phyloP scores from a whole-genome alignment of 2,797 vertebrate species.

The Epinephelus awoara region DNA sequence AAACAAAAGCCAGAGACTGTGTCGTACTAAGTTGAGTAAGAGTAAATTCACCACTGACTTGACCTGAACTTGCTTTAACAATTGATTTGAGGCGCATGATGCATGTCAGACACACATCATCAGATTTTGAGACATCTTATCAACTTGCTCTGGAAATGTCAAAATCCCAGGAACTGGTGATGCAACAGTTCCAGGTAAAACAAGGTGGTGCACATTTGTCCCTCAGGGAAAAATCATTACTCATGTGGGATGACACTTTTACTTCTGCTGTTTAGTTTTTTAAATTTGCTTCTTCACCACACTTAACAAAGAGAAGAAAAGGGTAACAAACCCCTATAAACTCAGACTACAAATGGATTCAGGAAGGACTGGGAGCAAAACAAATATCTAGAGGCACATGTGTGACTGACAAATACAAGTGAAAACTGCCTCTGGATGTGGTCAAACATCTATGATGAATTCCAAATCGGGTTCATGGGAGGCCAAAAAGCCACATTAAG shows the following conservation, averaged over 20 bases:
- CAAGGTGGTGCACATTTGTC: slow-evolving; percentile 7
- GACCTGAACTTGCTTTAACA: background rate
- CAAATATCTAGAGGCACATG: background rate
- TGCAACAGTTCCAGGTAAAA: slow-evolving; percentile 22
- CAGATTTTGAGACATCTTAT: background rate
- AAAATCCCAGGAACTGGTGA: background rate
- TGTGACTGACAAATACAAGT: background rate
- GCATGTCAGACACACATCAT: background rate
- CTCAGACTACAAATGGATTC: background rate
- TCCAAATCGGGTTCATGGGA: slow-evolving; percentile 27
- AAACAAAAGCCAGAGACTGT: no score
- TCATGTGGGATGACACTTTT: background rate
- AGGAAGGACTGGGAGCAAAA: background rate
- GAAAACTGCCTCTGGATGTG: slow-evolving; percentile 2
- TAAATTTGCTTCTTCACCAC: background rate
- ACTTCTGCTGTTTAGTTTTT: background rate
- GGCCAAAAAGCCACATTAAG: slow-evolving; percentile 7
- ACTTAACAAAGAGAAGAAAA: background rate
- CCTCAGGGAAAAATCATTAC: background rate
- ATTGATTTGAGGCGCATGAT: background rate
- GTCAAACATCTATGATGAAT: slow-evolving; percentile 15
- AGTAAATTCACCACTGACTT: no score
- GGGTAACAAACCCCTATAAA: background rate
- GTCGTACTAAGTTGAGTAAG: no score
- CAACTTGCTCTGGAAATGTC: slow-evolving; percentile 2